phyloP scores from a whole-genome alignment of 2,888 invertebrate genomes.

The Seira sanloemensis region DNA sequence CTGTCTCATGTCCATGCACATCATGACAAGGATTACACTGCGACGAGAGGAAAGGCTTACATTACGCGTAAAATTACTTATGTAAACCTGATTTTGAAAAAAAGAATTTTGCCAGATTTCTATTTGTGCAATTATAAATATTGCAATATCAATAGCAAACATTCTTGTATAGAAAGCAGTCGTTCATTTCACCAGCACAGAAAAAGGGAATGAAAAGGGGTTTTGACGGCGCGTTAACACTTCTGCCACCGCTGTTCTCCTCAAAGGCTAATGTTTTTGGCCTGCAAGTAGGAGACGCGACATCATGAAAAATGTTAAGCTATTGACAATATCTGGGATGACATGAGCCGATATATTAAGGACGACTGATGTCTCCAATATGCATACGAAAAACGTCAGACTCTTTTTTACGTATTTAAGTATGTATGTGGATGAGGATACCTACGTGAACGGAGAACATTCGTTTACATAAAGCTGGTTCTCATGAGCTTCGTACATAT shows the following conservation, averaged over 20 bases:
- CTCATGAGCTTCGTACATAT: no score
- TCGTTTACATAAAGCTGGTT: no score
- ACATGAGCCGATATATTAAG: constrained; percentile 60
- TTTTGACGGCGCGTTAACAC: constrained; percentile 7
- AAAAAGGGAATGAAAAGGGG: no score
- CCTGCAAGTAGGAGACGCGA: constrained; percentile 19
- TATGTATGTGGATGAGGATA: no score
- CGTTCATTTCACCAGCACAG: neutral
- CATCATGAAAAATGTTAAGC: constrained; percentile 60
- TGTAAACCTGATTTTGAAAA: neutral
- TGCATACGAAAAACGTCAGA: constrained; percentile 16
- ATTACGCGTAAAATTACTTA: neutral
- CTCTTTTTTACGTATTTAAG: neutral
- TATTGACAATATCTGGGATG: constrained; percentile 65
- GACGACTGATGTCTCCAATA: constrained; percentile 62
- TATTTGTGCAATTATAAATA: neutral
- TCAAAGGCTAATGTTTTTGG: constrained; percentile 62
- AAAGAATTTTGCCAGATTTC: neutral
- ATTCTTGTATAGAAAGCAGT: neutral
- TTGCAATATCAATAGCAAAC: neutral
- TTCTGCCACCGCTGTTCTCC: constrained; percentile 23
- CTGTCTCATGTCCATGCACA: no score
- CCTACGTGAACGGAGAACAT: neutral
- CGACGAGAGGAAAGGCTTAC: neutral
- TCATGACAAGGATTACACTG: no score